These are phyloP conservation scores for Scomber scombrus DNA, from an alignment of 2,113 vertebrate species.

Conservation along the genomic window DNA sequence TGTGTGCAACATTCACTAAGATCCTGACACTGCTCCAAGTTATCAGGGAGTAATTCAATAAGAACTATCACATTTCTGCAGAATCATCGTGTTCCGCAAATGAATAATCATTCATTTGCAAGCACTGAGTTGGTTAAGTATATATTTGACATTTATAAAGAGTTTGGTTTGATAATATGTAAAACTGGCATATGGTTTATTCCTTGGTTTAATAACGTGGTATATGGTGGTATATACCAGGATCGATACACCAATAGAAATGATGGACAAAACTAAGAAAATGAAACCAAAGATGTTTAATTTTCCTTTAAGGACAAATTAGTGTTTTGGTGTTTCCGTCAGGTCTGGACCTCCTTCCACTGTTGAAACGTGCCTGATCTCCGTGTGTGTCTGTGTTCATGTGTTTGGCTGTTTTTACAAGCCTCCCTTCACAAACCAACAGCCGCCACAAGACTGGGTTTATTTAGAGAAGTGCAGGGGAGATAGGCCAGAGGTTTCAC, in stretches of 20 bases:
- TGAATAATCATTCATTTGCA: neutral
- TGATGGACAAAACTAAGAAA: too few species aligned
- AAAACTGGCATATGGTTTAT: too few species aligned
- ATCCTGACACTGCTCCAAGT: neutral
- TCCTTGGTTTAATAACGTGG: too few species aligned
- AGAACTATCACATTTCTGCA: neutral
- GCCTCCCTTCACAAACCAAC: constrained; percentile 42
- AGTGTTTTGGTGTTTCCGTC: neutral
- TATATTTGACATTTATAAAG: too few species aligned
- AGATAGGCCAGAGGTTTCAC: constrained; percentile 65
- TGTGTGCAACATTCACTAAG: neutral
- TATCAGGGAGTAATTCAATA: neutral
- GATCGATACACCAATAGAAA: too few species aligned
- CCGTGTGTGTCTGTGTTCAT: constrained; percentile 27
- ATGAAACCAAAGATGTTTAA: too few species aligned
- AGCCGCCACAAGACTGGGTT: constrained; percentile 59
- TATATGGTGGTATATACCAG: too few species aligned
- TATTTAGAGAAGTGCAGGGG: constrained; percentile 70
- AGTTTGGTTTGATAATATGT: too few species aligned
- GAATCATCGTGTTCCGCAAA: neutral
- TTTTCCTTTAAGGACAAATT: too few species aligned
- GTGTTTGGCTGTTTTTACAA: constrained; percentile 53
- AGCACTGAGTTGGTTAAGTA: too few species aligned
- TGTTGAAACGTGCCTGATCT: neutral
- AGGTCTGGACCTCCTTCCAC: neutral